Conservation (phyloP, 2,888 invertebrate species). For the Netelia inedita region DNA sequence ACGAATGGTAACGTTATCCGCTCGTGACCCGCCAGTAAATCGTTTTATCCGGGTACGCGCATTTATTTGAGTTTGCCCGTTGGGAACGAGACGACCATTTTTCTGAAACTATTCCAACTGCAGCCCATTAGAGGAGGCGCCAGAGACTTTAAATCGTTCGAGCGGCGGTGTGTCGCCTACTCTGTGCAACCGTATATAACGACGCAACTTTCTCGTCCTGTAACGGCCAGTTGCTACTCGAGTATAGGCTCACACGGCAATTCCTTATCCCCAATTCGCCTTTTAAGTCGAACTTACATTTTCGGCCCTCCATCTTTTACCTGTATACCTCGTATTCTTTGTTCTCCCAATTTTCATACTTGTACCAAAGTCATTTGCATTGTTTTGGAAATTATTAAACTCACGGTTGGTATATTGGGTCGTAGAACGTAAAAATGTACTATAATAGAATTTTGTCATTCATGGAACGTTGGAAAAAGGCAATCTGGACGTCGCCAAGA, state of each 20-base stretch:
- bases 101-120: conserved; percentile 81
- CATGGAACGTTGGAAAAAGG: too few species aligned
- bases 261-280: conserved; percentile 61
- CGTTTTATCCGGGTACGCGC: conserved; percentile 79
- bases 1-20: conserved; percentile 80
- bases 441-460: too few species aligned
- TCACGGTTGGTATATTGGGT: too few species aligned
- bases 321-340: conserved; percentile 1
- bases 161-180: conserved; percentile 69
- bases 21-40: conserved; percentile 78
- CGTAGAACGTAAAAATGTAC: too few species aligned
- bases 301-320: conserved; percentile 3
- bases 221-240: conserved; percentile 72
- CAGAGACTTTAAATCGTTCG: conserved; percentile 77
- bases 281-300: conserved; percentile 48
- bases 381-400: too few species aligned
- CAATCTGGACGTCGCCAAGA: too few species aligned
- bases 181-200: conserved; percentile 72
- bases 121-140: conserved; percentile 78
- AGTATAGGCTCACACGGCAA: conserved; percentile 64
- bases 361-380: not conserved
- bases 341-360: not conserved
- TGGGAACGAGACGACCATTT: conserved; percentile 77
- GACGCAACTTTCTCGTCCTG: conserved; percentile 75
- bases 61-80: conserved; percentile 81